These are phyloP conservation scores for Rhyacophila evoluta DNA, from an alignment of 2,888 invertebrate genomes.

Conservation along the genomic window DNA sequence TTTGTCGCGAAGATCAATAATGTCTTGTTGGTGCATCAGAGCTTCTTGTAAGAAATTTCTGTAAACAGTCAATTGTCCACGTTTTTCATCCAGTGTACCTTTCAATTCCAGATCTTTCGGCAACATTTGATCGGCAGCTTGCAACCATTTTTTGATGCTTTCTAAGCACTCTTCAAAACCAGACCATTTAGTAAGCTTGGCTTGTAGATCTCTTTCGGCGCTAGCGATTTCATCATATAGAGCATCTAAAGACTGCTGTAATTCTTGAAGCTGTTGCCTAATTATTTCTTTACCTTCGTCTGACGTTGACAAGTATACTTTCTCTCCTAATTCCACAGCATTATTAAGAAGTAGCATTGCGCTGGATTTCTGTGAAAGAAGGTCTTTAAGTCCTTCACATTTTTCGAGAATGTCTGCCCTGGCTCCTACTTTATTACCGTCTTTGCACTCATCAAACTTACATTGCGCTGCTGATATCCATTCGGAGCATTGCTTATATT, in stretches of 20 bases:
- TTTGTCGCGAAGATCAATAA: slow-evolving; percentile 84
- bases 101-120: slow-evolving; percentile 84
- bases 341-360: slow-evolving; percentile 83
- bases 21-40: slow-evolving; percentile 85
- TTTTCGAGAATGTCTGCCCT: slow-evolving; percentile 79
- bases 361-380: slow-evolving; percentile 80
- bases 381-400: slow-evolving; percentile 77
- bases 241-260: slow-evolving; percentile 85
- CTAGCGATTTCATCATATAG: slow-evolving; percentile 84
- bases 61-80: slow-evolving; percentile 87
- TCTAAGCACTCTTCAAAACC: slow-evolving; percentile 90
- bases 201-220: slow-evolving; percentile 84
- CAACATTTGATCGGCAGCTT: slow-evolving; percentile 79
- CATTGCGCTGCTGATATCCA: slow-evolving; percentile 83
- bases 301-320: slow-evolving; percentile 87
- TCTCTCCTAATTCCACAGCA: slow-evolving; percentile 89
- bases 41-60: slow-evolving; percentile 86
- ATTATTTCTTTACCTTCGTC: slow-evolving; percentile 89
- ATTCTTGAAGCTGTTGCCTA: slow-evolving; percentile 84
- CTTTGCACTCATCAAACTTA: slow-evolving; percentile 77
- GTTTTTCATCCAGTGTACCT: slow-evolving; percentile 91
- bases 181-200: slow-evolving; percentile 87
- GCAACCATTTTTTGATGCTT: slow-evolving; percentile 83
- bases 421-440: slow-evolving; percentile 73
- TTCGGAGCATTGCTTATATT: slow-evolving; percentile 85